phyloP scores from a whole-genome alignment of 2,113 vertebrate species.

The Chrysemys picta region DNA sequence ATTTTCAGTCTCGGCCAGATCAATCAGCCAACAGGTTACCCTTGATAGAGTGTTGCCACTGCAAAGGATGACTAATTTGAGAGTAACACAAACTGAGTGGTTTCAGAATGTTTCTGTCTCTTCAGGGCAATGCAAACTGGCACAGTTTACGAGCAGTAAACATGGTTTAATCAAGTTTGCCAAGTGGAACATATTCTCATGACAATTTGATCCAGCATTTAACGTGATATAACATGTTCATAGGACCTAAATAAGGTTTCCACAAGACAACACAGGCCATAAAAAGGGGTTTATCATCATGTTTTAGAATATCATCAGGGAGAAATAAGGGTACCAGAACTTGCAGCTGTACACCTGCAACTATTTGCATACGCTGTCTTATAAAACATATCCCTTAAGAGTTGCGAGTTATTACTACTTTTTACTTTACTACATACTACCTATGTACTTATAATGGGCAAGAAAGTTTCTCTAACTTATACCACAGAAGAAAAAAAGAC shows the following conservation, averaged over 20 bases:
- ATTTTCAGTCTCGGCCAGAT: slow-evolving; percentile 56
- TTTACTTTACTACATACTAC: too few species aligned
- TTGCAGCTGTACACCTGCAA: slow-evolving; percentile 26
- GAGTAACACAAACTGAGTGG: slow-evolving; percentile 56
- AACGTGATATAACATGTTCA: background rate
- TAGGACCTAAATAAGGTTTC: background rate
- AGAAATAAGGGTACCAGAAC: background rate
- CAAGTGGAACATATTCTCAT: slow-evolving; percentile 52
- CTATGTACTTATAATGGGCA: background rate
- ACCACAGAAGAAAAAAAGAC: background rate
- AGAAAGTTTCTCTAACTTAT: background rate
- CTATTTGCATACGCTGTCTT: background rate
- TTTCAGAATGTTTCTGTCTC: slow-evolving; percentile 60
- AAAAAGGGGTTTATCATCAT: background rate
- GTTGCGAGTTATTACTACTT: background rate
- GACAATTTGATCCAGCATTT: slow-evolving; percentile 28
- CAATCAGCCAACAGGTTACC: slow-evolving; percentile 62
- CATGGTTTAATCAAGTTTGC: slow-evolving; percentile 46
- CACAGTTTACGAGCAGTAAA: slow-evolving; percentile 32
- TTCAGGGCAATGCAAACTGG: slow-evolving; percentile 41
- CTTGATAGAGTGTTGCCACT: slow-evolving; percentile 36
- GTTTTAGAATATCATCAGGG: background rate
- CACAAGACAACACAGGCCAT: background rate
- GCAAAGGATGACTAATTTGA: slow-evolving; percentile 58
- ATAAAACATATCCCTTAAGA: background rate